Evolutionary conservation across 1,140 invertebrate genomes (phyloP), one percentile per base, ranked within the genome.

Genomic region (Halyomorpha halys): DNA sequence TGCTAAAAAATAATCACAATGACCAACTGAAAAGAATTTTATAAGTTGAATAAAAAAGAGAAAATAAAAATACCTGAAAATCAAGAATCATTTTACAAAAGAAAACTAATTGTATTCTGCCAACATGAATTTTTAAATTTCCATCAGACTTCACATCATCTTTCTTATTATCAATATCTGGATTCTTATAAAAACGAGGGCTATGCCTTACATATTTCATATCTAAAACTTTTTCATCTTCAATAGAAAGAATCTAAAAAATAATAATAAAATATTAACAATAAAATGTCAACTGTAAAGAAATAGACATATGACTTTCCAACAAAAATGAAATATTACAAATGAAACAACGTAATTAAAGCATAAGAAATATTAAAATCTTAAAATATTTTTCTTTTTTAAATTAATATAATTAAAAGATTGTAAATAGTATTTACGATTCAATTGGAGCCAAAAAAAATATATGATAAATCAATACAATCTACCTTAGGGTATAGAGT

Each of bases 401-500:
- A n/a, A n/a, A n/a, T n/a, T n/a, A n/a, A n/a, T n/a, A n/a, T n/a
- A n/a, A n/a, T n/a, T n/a, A 39, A 11, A 39, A 39, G 11, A 11
- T 6, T 11, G 11, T 39, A 39, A 39, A 39, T 39, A 39, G 13
- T 39, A 39, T 39, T 39, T 39, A 39, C 1, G 11, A 39, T 39
- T 39, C 1, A 11, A 39, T 39, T 11, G 13, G 3, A 25, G 8
- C 8, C n/a, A n/a, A n/a, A 53, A 53, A 15, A 25, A 25, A 53
- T 53, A 53, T 6, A 53, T 25, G 2, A 53, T 53, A 53, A n/a
- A 4, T 6, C 30, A 34, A 9, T 25, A 34, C 9, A 51, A 64
- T 76, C n/a, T 76, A 88, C 87, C 75, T 88, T 88, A 0, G 83
- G 80, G 71, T 90, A 90, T 4, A 91, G 75, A n/a, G 86, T 89